These are phyloP conservation scores for Empis livida DNA, from an alignment of 2,888 invertebrate species.

Conservation along the genomic window DNA sequence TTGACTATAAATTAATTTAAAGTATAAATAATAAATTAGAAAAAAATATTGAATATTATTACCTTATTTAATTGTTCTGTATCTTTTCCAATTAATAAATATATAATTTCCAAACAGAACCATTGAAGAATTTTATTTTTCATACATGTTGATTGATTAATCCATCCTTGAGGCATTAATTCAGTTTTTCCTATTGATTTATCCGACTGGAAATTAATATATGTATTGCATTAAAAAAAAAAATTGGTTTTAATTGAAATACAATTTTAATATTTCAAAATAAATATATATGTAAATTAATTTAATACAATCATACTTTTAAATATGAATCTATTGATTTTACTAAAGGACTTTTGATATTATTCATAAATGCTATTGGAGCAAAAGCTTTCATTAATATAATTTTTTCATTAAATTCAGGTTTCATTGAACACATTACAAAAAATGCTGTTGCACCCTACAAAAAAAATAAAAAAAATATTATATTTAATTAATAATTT, in stretches of 20 bases:
- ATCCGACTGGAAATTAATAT: background rate
- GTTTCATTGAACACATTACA: conserved; percentile 48
- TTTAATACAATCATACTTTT: conserved; percentile 20
- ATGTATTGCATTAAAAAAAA: background rate
- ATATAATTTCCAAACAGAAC: conserved; percentile 30
- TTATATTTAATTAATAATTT: background rate
- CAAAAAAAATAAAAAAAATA: background rate
- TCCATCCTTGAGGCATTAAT: background rate
- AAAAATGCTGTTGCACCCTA: conserved; percentile 60
- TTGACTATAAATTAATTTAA: conserved; percentile 25
- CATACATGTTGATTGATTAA: background rate
- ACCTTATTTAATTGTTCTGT: conserved; percentile 32
- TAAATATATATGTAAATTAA: background rate
- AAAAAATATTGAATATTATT: background rate
- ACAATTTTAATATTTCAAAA: too few relatives aligned
- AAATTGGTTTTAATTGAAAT: background rate
- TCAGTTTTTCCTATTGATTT: background rate
- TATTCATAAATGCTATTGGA: conserved; percentile 49
- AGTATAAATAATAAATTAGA: background rate
- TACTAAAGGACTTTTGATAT: conserved; percentile 30
- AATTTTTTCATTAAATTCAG: conserved; percentile 54
- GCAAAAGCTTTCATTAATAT: conserved; percentile 53
- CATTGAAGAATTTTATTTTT: conserved; percentile 14
- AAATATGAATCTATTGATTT: conserved; percentile 29
- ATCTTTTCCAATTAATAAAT: conserved; percentile 30